Conservation (phyloP, 2,113 vertebrate species). For the Callospermophilus lateralis region DNA sequence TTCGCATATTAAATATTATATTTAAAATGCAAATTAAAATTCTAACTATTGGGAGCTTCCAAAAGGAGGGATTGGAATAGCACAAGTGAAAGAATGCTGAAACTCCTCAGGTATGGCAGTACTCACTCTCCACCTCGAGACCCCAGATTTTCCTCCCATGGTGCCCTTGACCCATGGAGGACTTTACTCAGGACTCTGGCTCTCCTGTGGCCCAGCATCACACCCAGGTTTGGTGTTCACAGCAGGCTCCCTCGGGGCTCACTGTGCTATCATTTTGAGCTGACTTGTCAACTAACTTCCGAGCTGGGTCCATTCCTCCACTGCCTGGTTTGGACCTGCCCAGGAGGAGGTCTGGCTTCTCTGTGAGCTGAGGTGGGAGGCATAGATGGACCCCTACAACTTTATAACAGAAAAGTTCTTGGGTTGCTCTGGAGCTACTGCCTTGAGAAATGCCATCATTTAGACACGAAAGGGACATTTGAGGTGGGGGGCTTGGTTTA, state of each 20-base stretch:
- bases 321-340: background rate
- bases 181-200: background rate
- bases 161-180: background rate
- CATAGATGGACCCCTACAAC: background rate
- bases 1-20: background rate
- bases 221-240: background rate
- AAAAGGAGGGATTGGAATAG: background rate
- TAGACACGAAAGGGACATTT: background rate
- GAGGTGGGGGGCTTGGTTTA: background rate
- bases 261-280: background rate
- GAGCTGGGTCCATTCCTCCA: background rate
- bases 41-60: background rate
- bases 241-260: background rate
- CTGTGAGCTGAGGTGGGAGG: background rate
- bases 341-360: background rate
- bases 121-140: background rate
- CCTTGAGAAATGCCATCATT: background rate
- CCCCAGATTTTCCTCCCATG: background rate
- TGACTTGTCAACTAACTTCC: background rate
- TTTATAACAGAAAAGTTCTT: background rate
- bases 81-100: background rate
- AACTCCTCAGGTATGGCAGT: background rate
- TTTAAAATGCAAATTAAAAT: background rate
- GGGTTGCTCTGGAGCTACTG: background rate
- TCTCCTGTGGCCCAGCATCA: background rate